These are phyloP conservation scores for Drosophila kambysellisi DNA, from an alignment of 2,888 invertebrate species.

Conservation along the genomic window DNA sequence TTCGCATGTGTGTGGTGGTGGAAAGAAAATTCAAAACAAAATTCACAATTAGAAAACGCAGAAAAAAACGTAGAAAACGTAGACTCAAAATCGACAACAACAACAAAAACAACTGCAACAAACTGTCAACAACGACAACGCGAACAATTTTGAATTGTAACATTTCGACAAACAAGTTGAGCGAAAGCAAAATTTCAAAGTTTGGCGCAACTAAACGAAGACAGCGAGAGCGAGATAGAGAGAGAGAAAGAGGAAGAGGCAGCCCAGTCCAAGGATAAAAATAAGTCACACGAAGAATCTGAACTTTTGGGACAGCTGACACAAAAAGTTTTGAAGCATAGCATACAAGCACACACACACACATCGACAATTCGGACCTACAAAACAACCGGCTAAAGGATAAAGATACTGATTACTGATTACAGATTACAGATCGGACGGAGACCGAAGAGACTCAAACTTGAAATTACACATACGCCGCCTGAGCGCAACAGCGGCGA, in stretches of 20 bases:
- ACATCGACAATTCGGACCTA: slow-evolving; percentile 54
- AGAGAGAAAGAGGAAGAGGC: slow-evolving; percentile 15
- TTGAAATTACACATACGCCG: slow-evolving; percentile 69
- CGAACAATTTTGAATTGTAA: slow-evolving; percentile 73
- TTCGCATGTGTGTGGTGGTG: slow-evolving; percentile 85
- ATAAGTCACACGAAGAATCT: slow-evolving; percentile 14
- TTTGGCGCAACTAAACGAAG: slow-evolving; percentile 76
- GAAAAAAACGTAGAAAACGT: slow-evolving; percentile 84
- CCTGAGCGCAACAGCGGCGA: slow-evolving; percentile 57
- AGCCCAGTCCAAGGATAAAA: slow-evolving; percentile 37
- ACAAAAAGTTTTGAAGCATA: slow-evolving; percentile 50
- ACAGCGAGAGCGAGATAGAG: slow-evolving; percentile 35
- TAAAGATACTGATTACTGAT: slow-evolving; percentile 10
- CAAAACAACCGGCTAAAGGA: slow-evolving; percentile 26
- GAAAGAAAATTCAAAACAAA: slow-evolving; percentile 84
- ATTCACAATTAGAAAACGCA: slow-evolving; percentile 84
- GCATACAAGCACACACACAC: slow-evolving; percentile 23
- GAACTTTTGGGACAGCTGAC: slow-evolving; percentile 31
- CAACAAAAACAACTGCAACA: slow-evolving; percentile 38
- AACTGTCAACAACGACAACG: slow-evolving; percentile 55
- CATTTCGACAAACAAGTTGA: slow-evolving; percentile 77
- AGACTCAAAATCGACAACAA: slow-evolving; percentile 75
- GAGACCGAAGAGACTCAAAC: slow-evolving; percentile 41
- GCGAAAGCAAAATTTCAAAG: slow-evolving; percentile 82
- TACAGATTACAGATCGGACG: slow-evolving; percentile 44